Base-by-base conservation (phyloP, 1,140 invertebrate genomes). In the Drosophila repleta region DNA sequence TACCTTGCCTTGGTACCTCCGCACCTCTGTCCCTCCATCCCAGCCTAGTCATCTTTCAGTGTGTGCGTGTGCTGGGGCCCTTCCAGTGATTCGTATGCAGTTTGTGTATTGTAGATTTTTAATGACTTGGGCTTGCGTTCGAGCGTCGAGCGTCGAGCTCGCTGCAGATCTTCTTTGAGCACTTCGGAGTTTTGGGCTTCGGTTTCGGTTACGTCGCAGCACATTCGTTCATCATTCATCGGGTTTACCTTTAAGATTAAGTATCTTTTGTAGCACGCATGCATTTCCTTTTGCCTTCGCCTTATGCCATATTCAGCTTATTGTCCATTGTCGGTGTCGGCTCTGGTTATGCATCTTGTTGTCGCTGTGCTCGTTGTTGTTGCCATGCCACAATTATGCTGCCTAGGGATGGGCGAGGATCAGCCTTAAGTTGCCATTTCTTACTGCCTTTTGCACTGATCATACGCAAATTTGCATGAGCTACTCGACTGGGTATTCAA, bases 41-140 rank as follows among this genome's bases (percentile, higher is more conserved):
- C 26, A 29, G 32, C 7, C 32, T 3, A 11, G 32, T 13, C 20
- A 32, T 20, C 57, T 64, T 39, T 63, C 32, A 55, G 61, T 75
- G 67, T 71, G 68, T 71, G 52, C 26, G 56, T 70, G 69, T 74
- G 68, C 21, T 51, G 68, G 65, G 61, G 65, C 72, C 78, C 76
- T 76, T 79, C 67, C 62, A 83, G 79, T 88, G 79, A 87, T 87
- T 88, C 83, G 79, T 87, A 87, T 88, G 78, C 82, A 88, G 83
- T 88, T 87, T 87, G 83, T 83, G 83, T 83, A 83, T 88, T 88
- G 83, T 88, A 70, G 76, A 71, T 87, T 87, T 88, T 87, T 88
- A 87, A 87, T 87, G 82, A 87, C 79, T 88, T 88, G 82, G 82
- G 83, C 82, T 88, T 87, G 82, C 82, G 82, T 82, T 87, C 83